Conservation (phyloP, 1,140 invertebrate species). For the Nasonia giraulti region DNA sequence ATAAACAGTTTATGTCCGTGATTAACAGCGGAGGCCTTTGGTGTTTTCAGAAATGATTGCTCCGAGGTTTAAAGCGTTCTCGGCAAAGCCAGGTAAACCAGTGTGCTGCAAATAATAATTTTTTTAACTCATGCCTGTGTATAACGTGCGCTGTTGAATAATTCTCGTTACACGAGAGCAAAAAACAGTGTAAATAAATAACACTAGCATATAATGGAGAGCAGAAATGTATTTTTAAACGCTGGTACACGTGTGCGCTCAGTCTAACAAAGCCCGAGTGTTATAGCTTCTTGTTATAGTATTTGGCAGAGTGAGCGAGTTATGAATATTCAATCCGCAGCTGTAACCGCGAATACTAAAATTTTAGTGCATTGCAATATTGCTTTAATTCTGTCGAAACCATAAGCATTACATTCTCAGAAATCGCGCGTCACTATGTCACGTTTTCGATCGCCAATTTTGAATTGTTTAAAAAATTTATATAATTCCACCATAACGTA, state of each 20-base stretch:
- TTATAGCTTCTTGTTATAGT: constrained; percentile 11
- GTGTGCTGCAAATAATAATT: constrained; percentile 39
- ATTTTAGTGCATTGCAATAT: background rate
- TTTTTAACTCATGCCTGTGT: background rate
- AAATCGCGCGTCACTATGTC: background rate
- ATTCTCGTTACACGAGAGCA: background rate
- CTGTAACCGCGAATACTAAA: background rate
- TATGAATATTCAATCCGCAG: background rate
- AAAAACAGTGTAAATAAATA: background rate
- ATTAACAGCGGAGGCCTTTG: constrained; percentile 62
- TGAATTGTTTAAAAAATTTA: no score
- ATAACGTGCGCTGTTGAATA: background rate
- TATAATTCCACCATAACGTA: no score
- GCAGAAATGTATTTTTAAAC: background rate
- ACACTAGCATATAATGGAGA: background rate
- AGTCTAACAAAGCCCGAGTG: background rate
- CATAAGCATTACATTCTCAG: background rate
- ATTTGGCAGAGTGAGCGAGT: background rate
- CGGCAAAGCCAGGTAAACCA: constrained; percentile 81
- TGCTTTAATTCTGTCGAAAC: background rate
- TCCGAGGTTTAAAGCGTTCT: constrained; percentile 86
- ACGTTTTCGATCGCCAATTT: no score
- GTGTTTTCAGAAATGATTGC: constrained; percentile 82
- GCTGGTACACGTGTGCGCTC: background rate
- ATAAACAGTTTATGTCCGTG: background rate